Base-by-base conservation (phyloP, 2,113 vertebrate genomes). In the Odontesthes bonariensis region DNA sequence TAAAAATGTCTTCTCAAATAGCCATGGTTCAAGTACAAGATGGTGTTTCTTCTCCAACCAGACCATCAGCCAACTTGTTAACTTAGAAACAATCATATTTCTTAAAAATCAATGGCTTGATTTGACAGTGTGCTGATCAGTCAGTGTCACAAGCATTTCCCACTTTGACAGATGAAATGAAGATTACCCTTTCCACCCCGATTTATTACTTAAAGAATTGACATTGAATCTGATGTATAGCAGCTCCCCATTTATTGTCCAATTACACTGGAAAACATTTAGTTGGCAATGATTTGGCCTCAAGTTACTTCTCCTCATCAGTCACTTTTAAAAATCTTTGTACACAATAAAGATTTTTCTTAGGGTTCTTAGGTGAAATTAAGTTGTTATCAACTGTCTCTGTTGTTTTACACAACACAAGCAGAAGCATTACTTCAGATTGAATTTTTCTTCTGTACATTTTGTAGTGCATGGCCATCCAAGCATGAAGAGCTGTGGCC, bases 401-500 rank as follows among this genome's bases (percentile, higher is more conserved):
- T 63, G 19, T 33, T 74, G 51, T 62, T 69, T n/a, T 27, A 38
- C 47, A 17, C 0, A 57, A 57, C 13, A 62, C n/a, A 22, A 70
- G 8, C 1, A 20, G 27, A 55, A 78, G 33, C 55, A 61, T 62
- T 31, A 22, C 57, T 53, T 52, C 54, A 79, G 42, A 79, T 31
- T 67, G 40, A 73, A n/a, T 46, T 22, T 59, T 32, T 60, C 40
- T 49, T 68, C 71, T 44, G 14, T 22, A 77, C 23, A 33, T 53
- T 69, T 61, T 75, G 53, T 65, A 60, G 73, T 23, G 66, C 55
- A 72, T 61, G 52, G 10, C 55, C 0, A 0, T 58, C 44, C 68
- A 67, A 70, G 70, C 79, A 73, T 81, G 68, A 78, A 54, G 69
- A 69, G 54, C 73, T 78, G 74, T 67, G 33, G 70, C 77, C 60